phyloP scores from a whole-genome alignment of 2,797 vertebrate genomes.

The Podarcis lilfordi region DNA sequence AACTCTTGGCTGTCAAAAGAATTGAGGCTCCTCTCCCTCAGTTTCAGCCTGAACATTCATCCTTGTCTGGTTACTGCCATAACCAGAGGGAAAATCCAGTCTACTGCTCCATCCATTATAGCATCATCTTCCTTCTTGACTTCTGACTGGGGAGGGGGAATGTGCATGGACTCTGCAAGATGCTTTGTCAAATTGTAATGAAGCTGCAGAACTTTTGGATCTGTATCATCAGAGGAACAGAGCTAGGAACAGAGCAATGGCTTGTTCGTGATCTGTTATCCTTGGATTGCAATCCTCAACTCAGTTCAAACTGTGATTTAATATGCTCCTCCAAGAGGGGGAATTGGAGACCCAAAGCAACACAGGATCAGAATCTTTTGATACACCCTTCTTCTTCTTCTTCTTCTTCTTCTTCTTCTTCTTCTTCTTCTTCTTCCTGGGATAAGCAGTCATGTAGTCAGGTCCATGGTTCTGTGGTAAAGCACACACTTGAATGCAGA shows the following conservation, averaged over 20 bases:
- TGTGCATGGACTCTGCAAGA: not conserved
- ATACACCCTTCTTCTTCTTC: no score
- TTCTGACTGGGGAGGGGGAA: not conserved
- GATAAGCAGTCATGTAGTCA: not conserved
- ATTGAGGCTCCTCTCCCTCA: constrained; percentile 2
- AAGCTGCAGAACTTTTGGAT: not conserved
- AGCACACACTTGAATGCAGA: not conserved
- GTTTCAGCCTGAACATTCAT: not conserved
- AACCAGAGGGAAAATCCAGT: rapidly evolving
- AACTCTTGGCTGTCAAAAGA: constrained; percentile 31
- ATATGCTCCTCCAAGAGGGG: not conserved
- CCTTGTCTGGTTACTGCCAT: not conserved
- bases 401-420: no score
- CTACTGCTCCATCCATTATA: rapidly evolving
- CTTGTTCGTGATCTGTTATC: not conserved
- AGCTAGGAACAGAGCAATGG: not conserved
- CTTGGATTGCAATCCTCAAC: not conserved
- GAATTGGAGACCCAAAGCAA: not conserved
- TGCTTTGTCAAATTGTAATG: not conserved
- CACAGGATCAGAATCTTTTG: not conserved
- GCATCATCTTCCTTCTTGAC: not conserved
- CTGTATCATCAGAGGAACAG: not conserved
- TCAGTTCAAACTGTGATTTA: not conserved
- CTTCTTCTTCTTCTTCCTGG: not conserved
- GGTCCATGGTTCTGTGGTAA: not conserved